These are phyloP conservation scores for Oscheius sp. DNA, from an alignment of 2,888 invertebrate genomes.

Conservation along the genomic window DNA sequence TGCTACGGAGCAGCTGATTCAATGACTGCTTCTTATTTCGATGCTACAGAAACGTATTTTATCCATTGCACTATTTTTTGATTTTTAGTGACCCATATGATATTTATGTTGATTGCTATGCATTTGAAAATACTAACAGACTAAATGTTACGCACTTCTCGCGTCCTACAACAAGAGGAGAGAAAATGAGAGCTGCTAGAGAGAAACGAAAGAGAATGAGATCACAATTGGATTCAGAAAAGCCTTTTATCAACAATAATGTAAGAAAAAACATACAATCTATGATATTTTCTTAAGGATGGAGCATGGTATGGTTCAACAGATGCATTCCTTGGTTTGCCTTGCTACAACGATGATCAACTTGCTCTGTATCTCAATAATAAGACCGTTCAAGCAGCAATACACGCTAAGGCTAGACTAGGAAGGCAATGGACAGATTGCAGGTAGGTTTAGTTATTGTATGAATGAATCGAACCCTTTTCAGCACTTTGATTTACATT, in stretches of 20 bases:
- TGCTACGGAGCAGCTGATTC: background rate
- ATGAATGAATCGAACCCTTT: background rate
- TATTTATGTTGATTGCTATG: slow-evolving; percentile 53
- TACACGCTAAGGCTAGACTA: slow-evolving; percentile 32
- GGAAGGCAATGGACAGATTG: slow-evolving; percentile 19
- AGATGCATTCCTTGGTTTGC: slow-evolving; percentile 40
- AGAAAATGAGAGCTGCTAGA: slow-evolving; percentile 5
- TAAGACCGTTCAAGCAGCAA: slow-evolving; percentile 43
- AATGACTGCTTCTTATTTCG: background rate
- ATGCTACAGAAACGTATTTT: slow-evolving; percentile 10
- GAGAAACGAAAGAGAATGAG: background rate
- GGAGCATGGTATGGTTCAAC: slow-evolving; percentile 32
- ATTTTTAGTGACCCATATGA: slow-evolving; percentile 40
- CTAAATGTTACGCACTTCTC: background rate
- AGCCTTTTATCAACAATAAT: slow-evolving; percentile 16
- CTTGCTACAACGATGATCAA: slow-evolving; percentile 40
- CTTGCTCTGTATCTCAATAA: slow-evolving; percentile 43
- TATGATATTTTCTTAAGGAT: background rate
- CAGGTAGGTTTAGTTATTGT: slow-evolving; percentile 1
- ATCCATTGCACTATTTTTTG: background rate
- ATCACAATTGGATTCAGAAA: background rate
- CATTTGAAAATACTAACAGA: background rate
- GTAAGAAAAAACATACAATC: background rate
- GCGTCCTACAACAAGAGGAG: slow-evolving; percentile 7
- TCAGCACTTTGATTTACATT: slow-evolving; percentile 28